Base-by-base conservation (phyloP, 2,797 vertebrate genomes). In the Cyprinodon diabolis region DNA sequence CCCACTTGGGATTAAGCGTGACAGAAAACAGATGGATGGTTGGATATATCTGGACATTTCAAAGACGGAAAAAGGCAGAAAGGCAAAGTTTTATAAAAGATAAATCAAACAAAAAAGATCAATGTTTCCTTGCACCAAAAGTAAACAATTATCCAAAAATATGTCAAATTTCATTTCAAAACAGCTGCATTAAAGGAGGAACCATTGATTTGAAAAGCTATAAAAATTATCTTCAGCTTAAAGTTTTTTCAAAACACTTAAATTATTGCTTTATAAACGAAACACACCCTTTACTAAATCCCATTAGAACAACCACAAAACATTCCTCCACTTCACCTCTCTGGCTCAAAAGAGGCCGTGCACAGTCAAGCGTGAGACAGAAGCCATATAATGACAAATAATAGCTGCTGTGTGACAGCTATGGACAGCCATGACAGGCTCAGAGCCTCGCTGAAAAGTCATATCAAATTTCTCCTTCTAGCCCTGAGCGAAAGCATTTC, bases 291-390 rank as follows among this genome's bases (percentile, higher is more conserved):
- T 19, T 82, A 91, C 78, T 78, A 63, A 69, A 77, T 43, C 54
- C 54, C 71, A 77, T 80, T 72, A 74, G 51, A 81, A 68, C 72
- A 71, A 49, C 55, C 35, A 60, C 23, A 74, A 57, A 48, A 57
- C 67, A 79, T 69, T 66, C 23, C 60, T 76, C 17, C 70, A 63
- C 48, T 52, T 48, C 68, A 23, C 70, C 66, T 62, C 65, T 54
- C 47, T 80, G 69, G 37, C n/a, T 56, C 1, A n/a, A 63, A 71
- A 21, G 82, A 70, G 71, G 77, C 60, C 68, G 69, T 9, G 77
- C 79, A 73, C 77, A 77, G 72, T 69, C 23, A 43, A 83, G 81
- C 84, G 68, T 79, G 74, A 82, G 82, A 71, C 82, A 73, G 68
- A 68, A 62, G 65, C 69, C 77, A n/a, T 57, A 78, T 85, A 68